phyloP scores from a whole-genome alignment of 2,113 vertebrate species.

The Lonchura striata region DNA sequence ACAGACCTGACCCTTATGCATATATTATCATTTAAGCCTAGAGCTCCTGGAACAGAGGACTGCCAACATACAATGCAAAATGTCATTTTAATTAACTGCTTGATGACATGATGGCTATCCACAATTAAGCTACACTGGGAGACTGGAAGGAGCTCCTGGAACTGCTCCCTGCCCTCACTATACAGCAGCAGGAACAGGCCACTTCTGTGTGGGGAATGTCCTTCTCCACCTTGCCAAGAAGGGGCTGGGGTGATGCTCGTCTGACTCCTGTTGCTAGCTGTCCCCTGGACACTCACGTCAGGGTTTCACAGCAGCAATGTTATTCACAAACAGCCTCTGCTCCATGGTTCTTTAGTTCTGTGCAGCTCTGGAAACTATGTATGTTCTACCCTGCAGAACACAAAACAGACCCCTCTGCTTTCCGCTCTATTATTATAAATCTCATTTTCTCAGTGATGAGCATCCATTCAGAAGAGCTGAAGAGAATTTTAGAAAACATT shows the following conservation, averaged over 20 bases:
- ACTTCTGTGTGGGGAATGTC: background rate
- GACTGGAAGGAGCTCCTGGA: constrained; percentile 1
- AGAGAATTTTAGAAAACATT: background rate
- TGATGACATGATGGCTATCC: background rate
- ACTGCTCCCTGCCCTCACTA: background rate
- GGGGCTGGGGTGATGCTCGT: background rate
- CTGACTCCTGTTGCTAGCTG: background rate
- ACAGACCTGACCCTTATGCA: background rate
- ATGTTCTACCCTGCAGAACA: background rate
- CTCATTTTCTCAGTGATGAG: background rate
- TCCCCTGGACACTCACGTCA: background rate
- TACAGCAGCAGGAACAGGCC: background rate
- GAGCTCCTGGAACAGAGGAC: background rate
- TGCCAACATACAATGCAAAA: background rate
- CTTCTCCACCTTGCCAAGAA: background rate
- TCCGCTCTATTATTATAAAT: background rate
- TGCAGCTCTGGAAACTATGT: background rate
- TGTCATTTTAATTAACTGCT: background rate
- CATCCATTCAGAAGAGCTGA: background rate
- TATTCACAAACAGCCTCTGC: constrained; percentile 3
- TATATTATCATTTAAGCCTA: background rate
- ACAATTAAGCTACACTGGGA: background rate
- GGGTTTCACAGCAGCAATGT: background rate
- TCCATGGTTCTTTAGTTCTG: background rate
- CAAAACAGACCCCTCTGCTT: background rate